phyloP scores from a whole-genome alignment of 2,113 vertebrate genomes.

The Procavia capensis region DNA sequence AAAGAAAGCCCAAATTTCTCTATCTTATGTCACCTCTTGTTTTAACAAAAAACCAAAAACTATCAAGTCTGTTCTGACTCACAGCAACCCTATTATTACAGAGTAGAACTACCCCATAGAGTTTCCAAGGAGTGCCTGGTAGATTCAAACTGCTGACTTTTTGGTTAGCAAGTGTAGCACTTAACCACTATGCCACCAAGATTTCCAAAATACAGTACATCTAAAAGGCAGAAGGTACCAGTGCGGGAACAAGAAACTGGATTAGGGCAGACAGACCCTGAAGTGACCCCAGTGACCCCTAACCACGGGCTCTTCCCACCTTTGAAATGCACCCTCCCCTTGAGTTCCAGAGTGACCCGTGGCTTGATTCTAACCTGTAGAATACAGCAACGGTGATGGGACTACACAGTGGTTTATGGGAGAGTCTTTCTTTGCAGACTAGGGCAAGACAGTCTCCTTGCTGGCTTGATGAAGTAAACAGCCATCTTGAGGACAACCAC shows the following conservation, averaged over 20 bases:
- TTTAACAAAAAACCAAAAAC: slow-evolving; percentile 19
- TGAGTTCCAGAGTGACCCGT: not conserved
- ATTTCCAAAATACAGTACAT: too few species aligned
- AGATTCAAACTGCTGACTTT: too few species aligned
- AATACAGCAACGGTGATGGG: not conserved
- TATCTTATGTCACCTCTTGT: not conserved
- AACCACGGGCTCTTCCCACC: not conserved
- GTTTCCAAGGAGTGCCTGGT: too few species aligned
- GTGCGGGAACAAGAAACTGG: not conserved
- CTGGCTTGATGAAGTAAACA: not conserved
- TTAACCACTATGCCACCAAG: too few species aligned
- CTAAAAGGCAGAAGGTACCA: not conserved
- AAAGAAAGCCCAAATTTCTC: not conserved
- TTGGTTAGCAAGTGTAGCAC: too few species aligned
- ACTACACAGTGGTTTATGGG: not conserved
- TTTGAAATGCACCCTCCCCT: not conserved
- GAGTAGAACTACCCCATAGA: too few species aligned
- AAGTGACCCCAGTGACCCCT: rapidly evolving
- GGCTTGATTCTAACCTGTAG: not conserved
- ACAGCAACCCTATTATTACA: too few species aligned
- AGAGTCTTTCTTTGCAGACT: not conserved
- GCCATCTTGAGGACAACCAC: not conserved
- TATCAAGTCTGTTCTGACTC: too few species aligned
- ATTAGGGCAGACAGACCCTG: not conserved
- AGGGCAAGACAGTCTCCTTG: not conserved